Base-by-base conservation (phyloP, 2,888 invertebrate species). In the Craniophora ligustri region DNA sequence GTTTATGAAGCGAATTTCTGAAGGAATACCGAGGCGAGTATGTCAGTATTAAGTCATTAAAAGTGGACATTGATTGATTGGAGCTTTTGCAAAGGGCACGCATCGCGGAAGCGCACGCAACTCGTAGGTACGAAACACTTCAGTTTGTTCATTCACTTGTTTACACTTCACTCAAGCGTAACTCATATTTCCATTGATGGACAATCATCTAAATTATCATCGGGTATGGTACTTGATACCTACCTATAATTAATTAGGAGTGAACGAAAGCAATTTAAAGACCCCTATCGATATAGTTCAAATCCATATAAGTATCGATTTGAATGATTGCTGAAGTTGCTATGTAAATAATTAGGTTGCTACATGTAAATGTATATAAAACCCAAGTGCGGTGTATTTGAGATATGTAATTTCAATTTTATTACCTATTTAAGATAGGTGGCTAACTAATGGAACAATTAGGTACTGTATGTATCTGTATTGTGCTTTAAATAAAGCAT, bases 11-110 rank as follows among this genome's bases (percentile, higher is more conserved):
- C 68, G 62, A 76, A 81, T 78, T 73, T 78, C 78, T 79, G 67
- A 68, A 76, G 78, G 78, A 79, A 81, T 82, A 78, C 68, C 72
- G 75, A 78, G 72, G 72, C 62, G 71, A 70, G 79, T 81, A 77
- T 86, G 88, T 89, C 86, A 88, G 86, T 88, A 92, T 92, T 90
- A 91, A 91, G 90, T 89, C 85, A 86, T 92, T 91, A 91, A 81
- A 84, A 72, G 71, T 81, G 79, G 89, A 92, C 91, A 80, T 86
- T 92, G 89, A 91, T 89, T 87, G 91, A 89, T 84, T 76, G 85
- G 81, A 82, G 81, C 80, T 83, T 84, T 81, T 75, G 82, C 72
- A 79, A 82, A 87, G 84, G 81, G 85, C 86, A 86, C 83, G 86
- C 87, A 87, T 81, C 82, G 80, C 84, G 87, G 87, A 89, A 89